Percentiles rank a stretch among this genome's conserved stretches.
Evolutionary conservation across 1,140 invertebrate genomes (phyloP).

Genomic region (Caenorhabditis tropicalis): DNA sequence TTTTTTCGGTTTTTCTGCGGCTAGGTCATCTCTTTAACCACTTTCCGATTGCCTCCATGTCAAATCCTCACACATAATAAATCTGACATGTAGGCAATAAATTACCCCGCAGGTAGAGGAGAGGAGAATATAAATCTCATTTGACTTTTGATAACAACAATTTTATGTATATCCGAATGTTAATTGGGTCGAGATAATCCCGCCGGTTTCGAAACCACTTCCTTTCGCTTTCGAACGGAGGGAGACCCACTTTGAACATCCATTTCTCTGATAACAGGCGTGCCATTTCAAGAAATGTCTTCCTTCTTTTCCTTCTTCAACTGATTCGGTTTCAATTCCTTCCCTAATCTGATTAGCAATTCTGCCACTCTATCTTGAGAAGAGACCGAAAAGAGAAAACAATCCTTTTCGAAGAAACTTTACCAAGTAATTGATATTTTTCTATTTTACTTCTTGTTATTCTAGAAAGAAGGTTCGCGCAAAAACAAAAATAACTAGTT

Average conservation of each 20-base stretch:
- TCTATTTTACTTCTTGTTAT: neutral
- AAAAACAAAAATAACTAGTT: no score
- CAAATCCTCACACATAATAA: conserved; percentile 39
- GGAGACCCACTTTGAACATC: neutral
- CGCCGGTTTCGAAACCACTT: neutral
- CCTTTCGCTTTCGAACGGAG: conserved; percentile 21
- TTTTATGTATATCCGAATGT: neutral
- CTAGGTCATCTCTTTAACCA: neutral
- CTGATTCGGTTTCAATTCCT: neutral
- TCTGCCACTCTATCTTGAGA: neutral
- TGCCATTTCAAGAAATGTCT: conserved; percentile 13
- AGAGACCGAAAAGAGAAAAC: neutral
- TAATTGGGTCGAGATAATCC: conserved; percentile 30
- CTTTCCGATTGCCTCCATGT: neutral
- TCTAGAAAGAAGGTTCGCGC: no score
- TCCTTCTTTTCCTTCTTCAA: neutral
- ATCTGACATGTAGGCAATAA: conserved; percentile 42
- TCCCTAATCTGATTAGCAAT: neutral
- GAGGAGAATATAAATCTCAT: neutral
- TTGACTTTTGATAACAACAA: neutral
- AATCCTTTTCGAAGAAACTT: neutral
- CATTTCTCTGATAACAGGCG: conserved; percentile 13
- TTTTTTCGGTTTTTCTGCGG: neutral
- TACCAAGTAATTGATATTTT: neutral
- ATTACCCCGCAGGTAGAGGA: neutral